Evolutionary conservation across 2,888 invertebrate species (phyloP).

Genomic region (Chaetogeoica ovagalla): DNA sequence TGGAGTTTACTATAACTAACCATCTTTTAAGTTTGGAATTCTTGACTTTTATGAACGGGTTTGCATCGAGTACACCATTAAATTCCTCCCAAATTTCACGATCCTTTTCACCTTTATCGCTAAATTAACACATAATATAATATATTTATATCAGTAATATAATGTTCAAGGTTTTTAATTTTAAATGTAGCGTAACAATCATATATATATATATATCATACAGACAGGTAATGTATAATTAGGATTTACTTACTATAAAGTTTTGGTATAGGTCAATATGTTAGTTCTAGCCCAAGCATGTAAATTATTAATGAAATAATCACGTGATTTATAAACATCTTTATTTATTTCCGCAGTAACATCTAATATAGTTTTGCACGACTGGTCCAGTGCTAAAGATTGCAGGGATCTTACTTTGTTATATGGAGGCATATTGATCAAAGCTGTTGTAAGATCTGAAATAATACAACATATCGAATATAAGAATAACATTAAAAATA

Average conservation of each 20-base stretch:
- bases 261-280: constrained; percentile 20
- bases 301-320: constrained; percentile 43
- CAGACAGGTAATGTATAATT: background rate
- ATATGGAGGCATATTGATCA: constrained; percentile 28
- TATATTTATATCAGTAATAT: background rate
- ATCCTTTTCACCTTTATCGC: constrained; percentile 30
- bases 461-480: background rate
- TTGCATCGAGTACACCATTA: background rate
- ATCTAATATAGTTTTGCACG: constrained; percentile 20
- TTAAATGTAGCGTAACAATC: background rate
- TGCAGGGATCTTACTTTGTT: constrained; percentile 31
- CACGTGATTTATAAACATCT: constrained; percentile 8
- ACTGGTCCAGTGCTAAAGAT: constrained; percentile 16
- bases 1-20: constrained; percentile 23
- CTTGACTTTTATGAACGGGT: constrained; percentile 23
- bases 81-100: constrained; percentile 22
- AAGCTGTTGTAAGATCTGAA: constrained; percentile 13
- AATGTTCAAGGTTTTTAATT: background rate
- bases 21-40: constrained; percentile 14
- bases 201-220: background rate
- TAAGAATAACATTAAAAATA: background rate
- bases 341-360: constrained; percentile 13
- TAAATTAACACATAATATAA: constrained; percentile 9
- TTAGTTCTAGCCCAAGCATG: constrained; percentile 49
- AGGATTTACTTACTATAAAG: constrained; percentile 20